These are phyloP conservation scores for Drosophila phalerata DNA, from an alignment of 2,888 invertebrate genomes.

Conservation along the genomic window DNA sequence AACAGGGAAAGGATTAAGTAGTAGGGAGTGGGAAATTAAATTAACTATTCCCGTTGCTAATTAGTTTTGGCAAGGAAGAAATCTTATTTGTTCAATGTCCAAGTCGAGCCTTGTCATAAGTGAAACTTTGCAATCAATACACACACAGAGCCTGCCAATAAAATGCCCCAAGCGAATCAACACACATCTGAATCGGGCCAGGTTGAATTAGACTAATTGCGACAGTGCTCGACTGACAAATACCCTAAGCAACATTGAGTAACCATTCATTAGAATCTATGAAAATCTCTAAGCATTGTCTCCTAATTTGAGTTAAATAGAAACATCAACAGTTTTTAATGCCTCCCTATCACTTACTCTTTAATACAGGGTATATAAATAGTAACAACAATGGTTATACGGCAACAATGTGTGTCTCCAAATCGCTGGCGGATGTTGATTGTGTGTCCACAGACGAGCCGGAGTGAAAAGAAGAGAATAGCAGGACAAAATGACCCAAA, in stretches of 20 bases:
- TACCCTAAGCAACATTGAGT: conserved; percentile 5
- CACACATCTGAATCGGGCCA: conserved; percentile 13
- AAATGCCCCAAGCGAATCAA: conserved; percentile 49
- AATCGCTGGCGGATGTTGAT: conserved; percentile 58
- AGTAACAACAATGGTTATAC: conserved; percentile 17
- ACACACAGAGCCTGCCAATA: conserved; percentile 51
- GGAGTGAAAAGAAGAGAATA: neutral
- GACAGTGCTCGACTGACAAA: neutral
- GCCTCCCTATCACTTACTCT: too few species aligned
- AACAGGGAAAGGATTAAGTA: neutral
- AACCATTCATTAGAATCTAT: neutral
- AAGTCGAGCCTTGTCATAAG: conserved; percentile 50
- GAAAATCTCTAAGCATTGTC: neutral
- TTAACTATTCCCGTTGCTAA: conserved; percentile 63
- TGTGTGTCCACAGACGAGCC: conserved; percentile 31
- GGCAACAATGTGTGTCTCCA: conserved; percentile 40
- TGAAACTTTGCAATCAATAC: conserved; percentile 62
- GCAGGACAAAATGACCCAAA: conserved; percentile 74
- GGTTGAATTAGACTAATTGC: neutral
- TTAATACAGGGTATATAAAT: conserved; percentile 31
- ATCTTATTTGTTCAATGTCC: conserved; percentile 66
- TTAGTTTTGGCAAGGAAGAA: conserved; percentile 71
- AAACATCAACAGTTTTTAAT: neutral
- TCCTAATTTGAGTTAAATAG: neutral
- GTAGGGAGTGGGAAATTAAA: conserved; percentile 22